Conservation (phyloP, 2,113 vertebrate species). For the Salvelinus alpinus region DNA sequence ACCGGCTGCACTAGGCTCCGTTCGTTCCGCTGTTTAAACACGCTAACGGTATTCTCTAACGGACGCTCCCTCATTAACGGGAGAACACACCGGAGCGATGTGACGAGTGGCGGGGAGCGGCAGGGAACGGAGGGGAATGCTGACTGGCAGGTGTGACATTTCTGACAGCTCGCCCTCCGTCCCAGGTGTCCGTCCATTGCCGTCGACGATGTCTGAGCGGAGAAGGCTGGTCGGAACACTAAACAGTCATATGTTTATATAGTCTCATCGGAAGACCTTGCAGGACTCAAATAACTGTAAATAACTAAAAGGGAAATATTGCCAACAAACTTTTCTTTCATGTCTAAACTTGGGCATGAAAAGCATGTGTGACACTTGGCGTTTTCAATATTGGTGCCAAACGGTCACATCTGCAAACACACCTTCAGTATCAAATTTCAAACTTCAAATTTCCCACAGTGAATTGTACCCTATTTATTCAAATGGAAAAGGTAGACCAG, state of each 20-base stretch:
- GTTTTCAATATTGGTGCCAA: too few species aligned
- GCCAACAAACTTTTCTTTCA: background rate
- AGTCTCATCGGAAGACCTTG: background rate
- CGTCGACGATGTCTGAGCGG: background rate
- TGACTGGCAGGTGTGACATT: slow-evolving; percentile 70
- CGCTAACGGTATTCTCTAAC: slow-evolving; percentile 46
- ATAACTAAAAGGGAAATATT: background rate
- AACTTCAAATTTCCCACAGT: background rate
- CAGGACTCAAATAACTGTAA: background rate
- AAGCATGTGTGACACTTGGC: background rate
- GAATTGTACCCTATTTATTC: slow-evolving; percentile 9
- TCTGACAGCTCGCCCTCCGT: slow-evolving; percentile 35
- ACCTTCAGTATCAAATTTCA: too few species aligned
- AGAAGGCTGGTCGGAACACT: too few species aligned
- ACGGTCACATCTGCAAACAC: too few species aligned
- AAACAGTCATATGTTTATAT: background rate
- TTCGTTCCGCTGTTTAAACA: slow-evolving; percentile 62
- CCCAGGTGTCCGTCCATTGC: slow-evolving; percentile 49
- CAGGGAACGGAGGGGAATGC: slow-evolving; percentile 35
- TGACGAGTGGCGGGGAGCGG: slow-evolving; percentile 51
- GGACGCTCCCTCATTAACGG: slow-evolving; percentile 63
- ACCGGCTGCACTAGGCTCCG: slow-evolving; percentile 38
- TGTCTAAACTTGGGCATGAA: background rate
- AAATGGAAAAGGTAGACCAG: slow-evolving; percentile 13
- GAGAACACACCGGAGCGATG: slow-evolving; percentile 39